Conservation (phyloP, 2,888 invertebrate species). For the Conomelus anceps region DNA sequence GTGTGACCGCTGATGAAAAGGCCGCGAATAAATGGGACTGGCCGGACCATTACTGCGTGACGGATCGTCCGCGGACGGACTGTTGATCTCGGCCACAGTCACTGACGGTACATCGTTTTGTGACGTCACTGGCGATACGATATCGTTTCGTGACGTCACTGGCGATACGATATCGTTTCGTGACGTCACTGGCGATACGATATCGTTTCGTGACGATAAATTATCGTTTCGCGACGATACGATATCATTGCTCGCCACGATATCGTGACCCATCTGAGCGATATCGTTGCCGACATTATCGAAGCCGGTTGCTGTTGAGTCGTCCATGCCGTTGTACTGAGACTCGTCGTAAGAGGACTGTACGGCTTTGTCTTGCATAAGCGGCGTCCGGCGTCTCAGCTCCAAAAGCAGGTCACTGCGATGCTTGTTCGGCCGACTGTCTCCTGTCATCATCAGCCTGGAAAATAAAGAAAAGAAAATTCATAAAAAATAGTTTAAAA, state of each 20-base stretch:
- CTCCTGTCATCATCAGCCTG: background rate
- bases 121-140: background rate
- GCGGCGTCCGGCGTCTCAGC: background rate
- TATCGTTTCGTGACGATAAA: background rate
- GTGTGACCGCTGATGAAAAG: background rate
- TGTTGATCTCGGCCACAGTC: background rate
- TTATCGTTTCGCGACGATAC: background rate
- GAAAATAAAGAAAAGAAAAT: too few relatives aligned
- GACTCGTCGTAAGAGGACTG: background rate
- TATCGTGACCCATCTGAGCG: too few relatives aligned
- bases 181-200: background rate
- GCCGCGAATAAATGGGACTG: background rate
- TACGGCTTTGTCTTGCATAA: background rate
- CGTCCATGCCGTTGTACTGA: background rate
- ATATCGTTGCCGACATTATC: too few relatives aligned
- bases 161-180: background rate
- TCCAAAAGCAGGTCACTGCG: background rate
- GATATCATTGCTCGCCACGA: background rate
- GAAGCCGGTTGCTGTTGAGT: background rate
- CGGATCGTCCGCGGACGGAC: background rate
- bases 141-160: background rate
- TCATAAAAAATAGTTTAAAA: too few relatives aligned
- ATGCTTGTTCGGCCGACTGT: background rate
- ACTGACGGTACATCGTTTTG: background rate
- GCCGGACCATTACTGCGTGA: background rate